Evolutionary conservation across 2,888 invertebrate species (phyloP).

Genomic region (Clistopyga incitator): DNA sequence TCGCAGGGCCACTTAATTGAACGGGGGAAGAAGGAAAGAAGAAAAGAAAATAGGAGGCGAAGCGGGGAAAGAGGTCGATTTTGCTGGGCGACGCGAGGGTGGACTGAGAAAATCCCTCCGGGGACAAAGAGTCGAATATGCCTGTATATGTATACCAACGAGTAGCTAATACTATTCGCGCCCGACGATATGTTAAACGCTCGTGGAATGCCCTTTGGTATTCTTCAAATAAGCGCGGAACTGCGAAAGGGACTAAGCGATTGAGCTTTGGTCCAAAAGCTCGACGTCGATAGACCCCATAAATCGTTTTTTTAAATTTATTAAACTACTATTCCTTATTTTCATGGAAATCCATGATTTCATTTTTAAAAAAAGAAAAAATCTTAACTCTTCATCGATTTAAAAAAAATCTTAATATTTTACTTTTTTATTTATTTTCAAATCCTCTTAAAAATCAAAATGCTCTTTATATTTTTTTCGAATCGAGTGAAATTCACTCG

Average conservation of each 20-base stretch:
- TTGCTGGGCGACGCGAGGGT: conserved; percentile 58
- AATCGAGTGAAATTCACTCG: too few species aligned
- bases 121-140: conserved; percentile 68
- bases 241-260: conserved; percentile 38
- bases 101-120: conserved; percentile 58
- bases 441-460: too few species aligned
- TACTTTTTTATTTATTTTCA: too few species aligned
- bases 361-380: neutral
- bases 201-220: conserved; percentile 77
- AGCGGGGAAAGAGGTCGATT: conserved; percentile 30
- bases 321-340: neutral
- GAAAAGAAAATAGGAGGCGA: conserved; percentile 48
- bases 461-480: too few species aligned
- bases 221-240: conserved; percentile 78
- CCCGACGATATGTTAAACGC: conserved; percentile 80
- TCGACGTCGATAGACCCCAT: neutral
- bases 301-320: neutral
- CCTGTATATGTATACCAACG: conserved; percentile 49
- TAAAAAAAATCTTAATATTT: too few species aligned
- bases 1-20: conserved; percentile 83
- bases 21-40: conserved; percentile 77
- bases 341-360: neutral
- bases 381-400: too few species aligned
- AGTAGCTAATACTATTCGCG: conserved; percentile 61
- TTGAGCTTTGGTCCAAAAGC: conserved; percentile 18